Percentiles rank a stretch among this genome's conserved stretches.
Conservation (phyloP, 2,888 invertebrate species). For the Luffia ferchaultella region DNA sequence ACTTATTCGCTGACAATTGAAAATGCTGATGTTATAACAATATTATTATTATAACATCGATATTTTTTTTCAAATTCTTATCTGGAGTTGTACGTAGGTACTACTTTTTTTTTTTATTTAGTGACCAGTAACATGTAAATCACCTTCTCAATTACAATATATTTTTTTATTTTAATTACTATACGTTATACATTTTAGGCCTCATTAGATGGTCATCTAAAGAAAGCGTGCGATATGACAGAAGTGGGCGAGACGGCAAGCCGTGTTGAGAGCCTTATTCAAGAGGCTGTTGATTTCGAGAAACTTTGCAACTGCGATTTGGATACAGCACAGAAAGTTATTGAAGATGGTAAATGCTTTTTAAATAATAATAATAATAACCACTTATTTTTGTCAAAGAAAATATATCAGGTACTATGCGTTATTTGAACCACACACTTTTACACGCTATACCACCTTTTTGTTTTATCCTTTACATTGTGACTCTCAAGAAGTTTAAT, state of each 20-base stretch:
- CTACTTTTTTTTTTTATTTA: too few species aligned
- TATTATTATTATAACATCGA: too few species aligned
- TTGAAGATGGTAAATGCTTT: conserved; percentile 64
- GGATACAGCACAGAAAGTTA: conserved; percentile 82
- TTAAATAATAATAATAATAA: background rate
- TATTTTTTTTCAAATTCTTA: too few species aligned
- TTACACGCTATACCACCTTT: background rate
- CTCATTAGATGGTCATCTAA: conserved; percentile 81
- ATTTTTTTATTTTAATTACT: too few species aligned
- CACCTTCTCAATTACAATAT: too few species aligned
- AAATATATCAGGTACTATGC: background rate
- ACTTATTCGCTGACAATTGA: too few species aligned
- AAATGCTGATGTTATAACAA: too few species aligned
- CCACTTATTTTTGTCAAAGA: background rate
- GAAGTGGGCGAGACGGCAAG: conserved; percentile 89
- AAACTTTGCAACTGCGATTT: conserved; percentile 83
- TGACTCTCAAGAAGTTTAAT: too few species aligned
- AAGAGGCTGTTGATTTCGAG: conserved; percentile 81
- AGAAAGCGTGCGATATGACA: conserved; percentile 82
- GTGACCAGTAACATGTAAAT: too few species aligned
- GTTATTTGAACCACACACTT: background rate
- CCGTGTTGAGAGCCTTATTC: conserved; percentile 79
- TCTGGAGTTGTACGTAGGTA: too few species aligned
- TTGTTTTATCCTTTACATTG: too few species aligned
- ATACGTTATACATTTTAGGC: too few species aligned